These are phyloP conservation scores for Hirtodrosophila confusa DNA, from an alignment of 2,888 invertebrate genomes.

Conservation along the genomic window DNA sequence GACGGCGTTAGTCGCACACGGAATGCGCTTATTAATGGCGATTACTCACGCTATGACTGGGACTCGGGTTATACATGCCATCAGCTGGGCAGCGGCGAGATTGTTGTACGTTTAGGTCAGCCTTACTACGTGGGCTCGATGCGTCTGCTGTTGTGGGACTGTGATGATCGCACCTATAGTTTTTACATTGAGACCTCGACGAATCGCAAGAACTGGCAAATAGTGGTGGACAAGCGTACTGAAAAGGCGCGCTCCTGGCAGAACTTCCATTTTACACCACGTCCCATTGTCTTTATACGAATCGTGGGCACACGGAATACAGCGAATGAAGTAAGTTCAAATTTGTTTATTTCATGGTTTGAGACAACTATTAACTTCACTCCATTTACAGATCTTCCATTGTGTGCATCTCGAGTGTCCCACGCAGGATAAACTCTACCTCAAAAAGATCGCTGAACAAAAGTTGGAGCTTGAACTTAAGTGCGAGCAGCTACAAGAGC, in stretches of 20 bases:
- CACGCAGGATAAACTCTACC: conserved; percentile 85
- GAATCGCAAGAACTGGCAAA: conserved; percentile 96
- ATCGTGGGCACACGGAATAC: conserved; percentile 99
- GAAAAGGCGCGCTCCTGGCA: conserved; percentile 98
- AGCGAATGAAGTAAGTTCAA: conserved; percentile 92
- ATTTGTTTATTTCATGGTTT: neutral
- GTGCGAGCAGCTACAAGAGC: neutral
- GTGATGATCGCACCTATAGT: conserved; percentile 96
- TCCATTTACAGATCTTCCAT: conserved; percentile 92
- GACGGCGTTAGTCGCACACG: conserved; percentile 97
- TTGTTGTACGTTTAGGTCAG: conserved; percentile 97
- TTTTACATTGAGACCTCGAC: conserved; percentile 98
- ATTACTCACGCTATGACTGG: conserved; percentile 98
- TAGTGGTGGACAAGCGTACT: conserved; percentile 93
- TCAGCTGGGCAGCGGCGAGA: conserved; percentile 96
- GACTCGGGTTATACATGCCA: conserved; percentile 99
- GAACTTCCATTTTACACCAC: conserved; percentile 91
- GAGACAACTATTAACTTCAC: neutral
- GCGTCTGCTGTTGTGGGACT: conserved; percentile 98
- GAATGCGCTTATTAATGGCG: conserved; percentile 98
- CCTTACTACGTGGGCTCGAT: conserved; percentile 96
- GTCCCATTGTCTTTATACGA: conserved; percentile 95
- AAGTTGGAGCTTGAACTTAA: conserved; percentile 37
- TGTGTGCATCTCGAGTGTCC: conserved; percentile 99
- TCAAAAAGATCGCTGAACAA: conserved; percentile 59